Base-by-base conservation (phyloP, 1,140 invertebrate genomes). In the Drosophila willistoni region DNA sequence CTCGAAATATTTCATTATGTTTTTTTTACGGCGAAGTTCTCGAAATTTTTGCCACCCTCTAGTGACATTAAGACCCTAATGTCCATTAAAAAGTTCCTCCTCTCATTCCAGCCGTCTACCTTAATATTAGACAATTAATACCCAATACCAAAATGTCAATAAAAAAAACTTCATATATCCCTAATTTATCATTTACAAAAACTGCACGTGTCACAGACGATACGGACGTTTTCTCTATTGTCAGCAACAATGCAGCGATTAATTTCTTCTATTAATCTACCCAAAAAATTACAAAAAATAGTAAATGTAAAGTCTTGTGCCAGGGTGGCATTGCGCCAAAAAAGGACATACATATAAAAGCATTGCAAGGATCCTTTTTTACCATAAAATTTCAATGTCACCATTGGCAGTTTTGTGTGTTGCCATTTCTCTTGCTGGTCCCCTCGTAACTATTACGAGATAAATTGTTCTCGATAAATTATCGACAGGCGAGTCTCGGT, bases 401-500 rank as follows among this genome's bases (percentile, higher is more conserved):
- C 79, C 71, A 72, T 67, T 78, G 72, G 64, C 80, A 51, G 61
- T 68, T n/a, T n/a, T 63, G 62, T 65, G 44, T 12, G 7, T 70
- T 60, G 73, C 29, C 41, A 22, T 59, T 67, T 68, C 68, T 62
- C 63, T 71, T 73, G 44, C 14, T 76, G 65, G 73, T 73, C 70
- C 74, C 61, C 70, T 67, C 55, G 68, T 61, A 71, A 82, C 82
- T 86, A 83, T 86, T 86, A 73, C 83, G 72, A 86, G 79, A 86
- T 86, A 86, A 86, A 86, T 86, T 64, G 84, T 67, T 69, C 79
- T 87, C 82, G 67, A 86, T 86, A 86, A 86, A 87, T 86, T 87
- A 87, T 86, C 79, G 79, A 87, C 72, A 79, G 83, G 77, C 59
- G 61, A 41, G 47, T 73, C 63, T 81, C 56, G 75, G 68, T 57